These are phyloP conservation scores for Ornithoptera priamus DNA, from an alignment of 2,888 invertebrate species.

Conservation along the genomic window DNA sequence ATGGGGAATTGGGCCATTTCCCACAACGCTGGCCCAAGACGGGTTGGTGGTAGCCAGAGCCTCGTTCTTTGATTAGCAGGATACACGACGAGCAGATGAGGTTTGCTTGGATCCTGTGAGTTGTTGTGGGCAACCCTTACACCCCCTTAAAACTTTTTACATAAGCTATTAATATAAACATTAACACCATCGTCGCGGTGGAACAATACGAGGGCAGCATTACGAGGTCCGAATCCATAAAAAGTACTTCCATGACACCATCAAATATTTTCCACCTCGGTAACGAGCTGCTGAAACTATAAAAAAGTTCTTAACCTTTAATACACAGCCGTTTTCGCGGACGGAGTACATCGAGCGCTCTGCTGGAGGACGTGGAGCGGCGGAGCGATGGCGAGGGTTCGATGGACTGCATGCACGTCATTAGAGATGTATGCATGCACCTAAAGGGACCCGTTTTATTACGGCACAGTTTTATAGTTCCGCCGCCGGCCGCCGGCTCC, in stretches of 20 bases:
- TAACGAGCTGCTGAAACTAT: slow-evolving; percentile 38
- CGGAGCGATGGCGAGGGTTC: slow-evolving; percentile 28
- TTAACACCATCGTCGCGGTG: slow-evolving; percentile 34
- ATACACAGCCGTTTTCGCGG: slow-evolving; percentile 29
- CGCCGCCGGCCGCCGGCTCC: slow-evolving; percentile 64
- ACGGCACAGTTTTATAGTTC: slow-evolving; percentile 69
- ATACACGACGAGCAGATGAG: too few species aligned
- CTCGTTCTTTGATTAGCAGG: too few species aligned
- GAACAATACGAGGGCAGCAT: slow-evolving; percentile 58
- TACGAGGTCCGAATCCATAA: slow-evolving; percentile 56
- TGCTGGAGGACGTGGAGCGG: slow-evolving; percentile 25
- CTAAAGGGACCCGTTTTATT: slow-evolving; percentile 65
- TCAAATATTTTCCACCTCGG: slow-evolving; percentile 66
- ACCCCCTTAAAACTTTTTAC: too few species aligned
- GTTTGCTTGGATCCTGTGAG: too few species aligned
- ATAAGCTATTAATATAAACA: not conserved
- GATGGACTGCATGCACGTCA: slow-evolving; percentile 45
- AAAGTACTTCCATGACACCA: slow-evolving; percentile 52
- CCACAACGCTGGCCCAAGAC: too few species aligned
- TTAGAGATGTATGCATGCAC: slow-evolving; percentile 73
- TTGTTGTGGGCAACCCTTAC: too few species aligned
- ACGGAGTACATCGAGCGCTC: slow-evolving; percentile 32
- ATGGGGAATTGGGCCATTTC: too few species aligned
- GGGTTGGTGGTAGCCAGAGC: too few species aligned
- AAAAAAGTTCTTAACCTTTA: slow-evolving; percentile 36